Base-by-base conservation (phyloP, 2,888 invertebrate species). In the Drosophila merina region DNA sequence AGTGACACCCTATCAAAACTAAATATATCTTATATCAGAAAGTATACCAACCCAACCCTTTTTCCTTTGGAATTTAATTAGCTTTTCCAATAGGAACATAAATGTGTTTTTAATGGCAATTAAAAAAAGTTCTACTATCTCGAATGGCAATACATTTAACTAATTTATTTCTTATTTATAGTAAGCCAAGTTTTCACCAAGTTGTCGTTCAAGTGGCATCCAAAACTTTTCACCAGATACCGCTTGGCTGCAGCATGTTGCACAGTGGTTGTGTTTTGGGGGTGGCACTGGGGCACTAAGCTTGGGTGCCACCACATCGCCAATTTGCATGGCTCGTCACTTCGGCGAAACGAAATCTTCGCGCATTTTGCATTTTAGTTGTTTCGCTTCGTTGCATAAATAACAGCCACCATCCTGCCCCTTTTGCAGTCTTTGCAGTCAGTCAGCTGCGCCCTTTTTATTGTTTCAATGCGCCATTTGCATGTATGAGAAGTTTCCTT, bases 361-460 rank as follows among this genome's bases (percentile, higher is more conserved):
- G 74, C 76, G 76, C 68, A 75, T 80, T 77, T 82, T 74, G 71
- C 70, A 78, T 76, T 79, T 85, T 62, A 70, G 72, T 69, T 75
- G 81, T 69, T 86, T 74, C 78, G 76, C 79, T 63, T 76, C 76
- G 80, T 63, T 85, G 80, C 82, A 81, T 81, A 81, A 85, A 85
- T 78, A 81, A 76, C 82, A 74, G 66, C 51, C 44, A 62, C 60
- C 76, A 64, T 47, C 51, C 33, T 33, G 42, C 58, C 54, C 36
- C 40, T 36, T 62, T 25, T 20, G 20, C 20, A 20, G 20, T 20
- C 20, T 20, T 45, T 56, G 66, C 67, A 62, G 60, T 40, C 47
- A 60, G 45, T 54, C 63, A 67, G 55, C 30, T 45, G 63, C 68
- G 68, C 63, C 52, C 66, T 63, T 77, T 72, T 83, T 86, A 75